Percentiles rank a stretch among this genome's conserved stretches.
These are phyloP conservation scores for Eurosta solidaginis DNA, from an alignment of 1,140 invertebrate genomes.

Conservation along the genomic window DNA sequence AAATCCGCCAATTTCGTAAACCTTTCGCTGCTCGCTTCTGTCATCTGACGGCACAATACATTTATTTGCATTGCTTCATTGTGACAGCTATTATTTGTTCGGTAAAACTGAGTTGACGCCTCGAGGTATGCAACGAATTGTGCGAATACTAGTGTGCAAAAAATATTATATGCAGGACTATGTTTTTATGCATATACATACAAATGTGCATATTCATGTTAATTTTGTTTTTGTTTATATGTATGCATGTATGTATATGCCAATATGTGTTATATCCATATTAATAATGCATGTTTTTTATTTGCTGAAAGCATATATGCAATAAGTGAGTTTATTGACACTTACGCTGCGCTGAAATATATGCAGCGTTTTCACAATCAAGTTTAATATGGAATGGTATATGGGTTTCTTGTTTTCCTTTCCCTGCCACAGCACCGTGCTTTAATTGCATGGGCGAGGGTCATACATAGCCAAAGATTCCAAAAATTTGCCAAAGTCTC, in stretches of 20 bases:
- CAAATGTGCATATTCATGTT: not conserved
- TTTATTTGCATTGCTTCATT: not conserved
- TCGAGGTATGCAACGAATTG: not conserved
- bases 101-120: conserved; percentile 1
- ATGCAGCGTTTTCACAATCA: not conserved
- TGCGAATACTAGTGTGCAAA: not conserved
- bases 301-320: not conserved
- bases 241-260: too few relatives aligned
- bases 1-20: too few relatives aligned
- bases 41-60: not conserved
- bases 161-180: not conserved
- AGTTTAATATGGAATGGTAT: not conserved
- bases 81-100: not conserved
- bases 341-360: conserved; percentile 2
- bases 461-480: too few relatives aligned
- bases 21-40: too few relatives aligned
- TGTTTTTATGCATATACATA: not conserved
- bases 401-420: not conserved
- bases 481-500: too few relatives aligned
- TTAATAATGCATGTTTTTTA: too few relatives aligned
- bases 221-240: too few relatives aligned
- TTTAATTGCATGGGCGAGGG: too few relatives aligned
- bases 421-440: too few relatives aligned
- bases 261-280: too few relatives aligned
- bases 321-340: not conserved